Base-by-base conservation (phyloP, 2,113 vertebrate genomes). In the Paradoxurus hermaphroditus region DNA sequence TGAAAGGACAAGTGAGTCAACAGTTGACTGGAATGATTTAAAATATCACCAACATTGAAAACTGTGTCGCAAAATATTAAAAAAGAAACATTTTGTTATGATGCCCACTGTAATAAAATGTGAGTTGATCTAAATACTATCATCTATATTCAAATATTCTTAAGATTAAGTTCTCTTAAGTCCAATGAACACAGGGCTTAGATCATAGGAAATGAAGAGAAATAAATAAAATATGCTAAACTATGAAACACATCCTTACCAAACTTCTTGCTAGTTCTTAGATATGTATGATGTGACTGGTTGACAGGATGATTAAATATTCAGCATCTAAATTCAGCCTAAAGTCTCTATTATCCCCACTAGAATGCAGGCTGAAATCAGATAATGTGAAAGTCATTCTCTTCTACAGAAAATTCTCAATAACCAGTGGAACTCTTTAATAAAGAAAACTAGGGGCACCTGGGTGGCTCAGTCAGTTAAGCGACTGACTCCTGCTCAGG, bases 1-100 rank as follows among this genome's bases (percentile, higher is more conserved):
- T 36, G 51, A 46, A 89, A 94, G 59, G 67, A 79, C 44, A 93
- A 77, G 39, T 65, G 59, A 82, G 93, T 67, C 44, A 95, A 89
- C 91, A 90, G 15, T 63, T 90, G 41, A 92, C 4, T 85, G 34
- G 29, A 63, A 87, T 95, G 18, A 85, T 81, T 88, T 79, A 75
- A 90, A 97, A 86, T 63, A 85, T 70, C 63, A 91, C 31, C 83
- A 88, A 95, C 7, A 77, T 23, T 83, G 12, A 91, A 94, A 93
- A 95, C n/a, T 44, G 25, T 79, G n/a, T 86, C 95, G 5, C 2
- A 92, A 92, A 90, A 59, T 72, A 41, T 89, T 89, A 7, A 91
- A 84, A 95, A 97, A 77, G 36, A 90, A 63, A 86, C 34, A 34
- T 39, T 53, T 63, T 84, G 53, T 67, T 68, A 84, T 94, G 65